Evolutionary conservation across 2,113 vertebrate species (phyloP).

Genomic region (Nesogale talazaci): DNA sequence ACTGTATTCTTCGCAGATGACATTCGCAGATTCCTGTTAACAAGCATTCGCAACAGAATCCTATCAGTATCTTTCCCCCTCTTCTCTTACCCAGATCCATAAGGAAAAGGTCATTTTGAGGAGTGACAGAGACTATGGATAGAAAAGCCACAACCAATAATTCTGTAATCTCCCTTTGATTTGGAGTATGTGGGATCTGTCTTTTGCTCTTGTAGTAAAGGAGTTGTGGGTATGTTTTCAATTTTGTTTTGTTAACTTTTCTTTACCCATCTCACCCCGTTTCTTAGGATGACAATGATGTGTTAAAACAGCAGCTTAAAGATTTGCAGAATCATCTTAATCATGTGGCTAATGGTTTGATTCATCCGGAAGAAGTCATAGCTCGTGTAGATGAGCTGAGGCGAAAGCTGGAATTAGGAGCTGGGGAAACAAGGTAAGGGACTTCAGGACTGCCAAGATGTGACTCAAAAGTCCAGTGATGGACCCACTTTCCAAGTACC

Average conservation of each 20-base stretch:
- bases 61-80: too few species aligned
- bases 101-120: too few species aligned
- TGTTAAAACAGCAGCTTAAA: conserved; percentile 87
- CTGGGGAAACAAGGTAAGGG: conserved; percentile 85
- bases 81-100: too few species aligned
- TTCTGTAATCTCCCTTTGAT: not conserved
- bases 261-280: not conserved
- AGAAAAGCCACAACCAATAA: too few species aligned
- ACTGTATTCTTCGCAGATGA: too few species aligned
- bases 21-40: too few species aligned
- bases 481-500: not conserved
- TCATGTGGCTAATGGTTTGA: conserved; percentile 79
- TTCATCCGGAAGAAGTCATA: conserved; percentile 86
- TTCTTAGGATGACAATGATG: conserved; percentile 85
- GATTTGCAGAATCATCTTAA: conserved; percentile 87
- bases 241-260: conserved; percentile 41
- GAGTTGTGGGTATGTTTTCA: not conserved
- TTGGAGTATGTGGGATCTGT: not conserved
- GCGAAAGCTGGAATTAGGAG: conserved; percentile 84
- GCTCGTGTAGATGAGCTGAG: conserved; percentile 85
- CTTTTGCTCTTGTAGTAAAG: not conserved
- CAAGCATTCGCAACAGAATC: too few species aligned
- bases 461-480: not conserved
- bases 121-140: too few species aligned
- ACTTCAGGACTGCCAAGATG: not conserved